These are phyloP conservation scores for Gorsachius magnificus DNA, from an alignment of 2,797 vertebrate species.

Conservation along the genomic window DNA sequence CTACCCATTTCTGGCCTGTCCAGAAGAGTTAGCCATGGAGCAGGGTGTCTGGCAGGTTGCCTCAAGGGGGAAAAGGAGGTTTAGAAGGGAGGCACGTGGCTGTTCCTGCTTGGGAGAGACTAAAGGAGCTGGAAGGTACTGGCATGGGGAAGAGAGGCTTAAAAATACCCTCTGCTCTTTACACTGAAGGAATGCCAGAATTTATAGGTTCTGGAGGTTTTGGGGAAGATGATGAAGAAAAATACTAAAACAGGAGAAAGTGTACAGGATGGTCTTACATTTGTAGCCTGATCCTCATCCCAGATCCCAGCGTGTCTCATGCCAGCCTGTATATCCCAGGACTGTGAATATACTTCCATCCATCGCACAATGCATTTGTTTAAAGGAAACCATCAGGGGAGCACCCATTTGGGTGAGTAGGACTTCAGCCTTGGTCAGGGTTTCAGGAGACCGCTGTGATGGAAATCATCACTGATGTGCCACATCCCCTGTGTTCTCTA, in stretches of 20 bases:
- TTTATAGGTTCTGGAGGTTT: not conserved
- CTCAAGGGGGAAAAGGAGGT: not conserved
- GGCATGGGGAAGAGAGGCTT: not conserved
- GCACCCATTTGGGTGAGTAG: not conserved
- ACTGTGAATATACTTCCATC: not conserved
- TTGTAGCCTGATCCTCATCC: not conserved
- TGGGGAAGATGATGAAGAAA: not conserved
- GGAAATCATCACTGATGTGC: not conserved
- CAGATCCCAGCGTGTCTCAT: not conserved
- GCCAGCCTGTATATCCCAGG: not conserved
- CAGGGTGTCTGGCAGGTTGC: not conserved
- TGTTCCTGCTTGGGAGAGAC: not conserved
- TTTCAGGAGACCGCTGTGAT: not conserved
- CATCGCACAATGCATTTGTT: not conserved
- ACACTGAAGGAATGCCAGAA: not conserved
- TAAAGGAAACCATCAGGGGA: not conserved
- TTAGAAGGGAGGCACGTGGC: accelerated
- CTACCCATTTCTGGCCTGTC: not conserved
- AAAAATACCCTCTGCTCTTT: not conserved
- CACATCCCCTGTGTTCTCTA: not conserved
- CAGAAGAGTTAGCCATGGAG: not conserved
- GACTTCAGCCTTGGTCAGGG: not conserved
- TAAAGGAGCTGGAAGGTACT: not conserved
- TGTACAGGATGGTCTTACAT: not conserved
- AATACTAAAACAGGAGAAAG: not conserved